Conservation (phyloP, 1,140 invertebrate genomes). For the Platorchestia sp. region DNA sequence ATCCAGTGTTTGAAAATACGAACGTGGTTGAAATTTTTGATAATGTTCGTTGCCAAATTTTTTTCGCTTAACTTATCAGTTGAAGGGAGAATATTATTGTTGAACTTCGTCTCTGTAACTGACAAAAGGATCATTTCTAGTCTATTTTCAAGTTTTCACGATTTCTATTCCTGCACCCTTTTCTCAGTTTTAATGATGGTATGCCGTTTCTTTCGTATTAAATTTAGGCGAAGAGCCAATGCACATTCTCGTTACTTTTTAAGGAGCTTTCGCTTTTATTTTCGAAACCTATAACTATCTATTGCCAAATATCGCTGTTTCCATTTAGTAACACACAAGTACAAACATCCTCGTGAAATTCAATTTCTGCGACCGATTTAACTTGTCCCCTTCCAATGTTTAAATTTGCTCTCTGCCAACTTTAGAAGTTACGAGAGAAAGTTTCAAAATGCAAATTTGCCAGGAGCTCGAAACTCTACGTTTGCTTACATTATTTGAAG, state of each 20-base stretch:
- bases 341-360: not conserved
- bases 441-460: conserved; percentile 37
- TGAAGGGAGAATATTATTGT: no score
- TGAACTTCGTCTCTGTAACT: not conserved
- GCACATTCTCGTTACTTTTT: not conserved
- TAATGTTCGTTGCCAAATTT: no score
- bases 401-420: conserved; percentile 38
- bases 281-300: not conserved
- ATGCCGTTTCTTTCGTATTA: not conserved
- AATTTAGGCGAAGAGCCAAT: not conserved
- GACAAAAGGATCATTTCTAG: not conserved
- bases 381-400: conserved; percentile 42
- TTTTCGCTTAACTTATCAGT: no score
- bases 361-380: conserved; percentile 30
- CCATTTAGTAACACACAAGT: not conserved
- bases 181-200: not conserved
- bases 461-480: not conserved
- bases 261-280: not conserved
- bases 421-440: not conserved
- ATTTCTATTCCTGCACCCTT: no score
- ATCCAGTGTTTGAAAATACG: no score
- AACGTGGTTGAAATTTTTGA: no score
- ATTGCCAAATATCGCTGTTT: not conserved
- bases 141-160: no score
- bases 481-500: conserved; percentile 19